Evolutionary conservation across 1,140 invertebrate genomes (phyloP).

Genomic region (Diploscapter pachys): DNA sequence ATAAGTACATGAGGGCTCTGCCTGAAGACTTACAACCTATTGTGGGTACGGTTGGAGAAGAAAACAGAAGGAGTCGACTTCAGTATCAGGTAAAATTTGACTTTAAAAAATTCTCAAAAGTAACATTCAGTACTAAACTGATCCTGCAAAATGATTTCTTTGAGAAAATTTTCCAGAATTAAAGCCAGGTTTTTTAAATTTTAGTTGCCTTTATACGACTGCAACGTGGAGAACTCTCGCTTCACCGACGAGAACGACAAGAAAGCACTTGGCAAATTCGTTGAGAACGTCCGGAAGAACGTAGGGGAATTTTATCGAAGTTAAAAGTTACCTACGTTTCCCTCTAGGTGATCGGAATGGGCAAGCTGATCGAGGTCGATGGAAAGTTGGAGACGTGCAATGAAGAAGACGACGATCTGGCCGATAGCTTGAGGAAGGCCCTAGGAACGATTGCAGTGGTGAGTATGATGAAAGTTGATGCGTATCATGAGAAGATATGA

Average conservation of each 20-base stretch:
- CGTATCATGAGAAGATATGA: no score
- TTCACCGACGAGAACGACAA: constrained; percentile 64
- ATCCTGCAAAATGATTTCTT: neutral
- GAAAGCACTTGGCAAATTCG: constrained; percentile 60
- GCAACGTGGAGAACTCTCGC: constrained; percentile 68
- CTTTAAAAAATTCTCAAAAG: constrained; percentile 6
- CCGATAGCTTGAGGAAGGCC: constrained; percentile 21
- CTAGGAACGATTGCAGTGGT: neutral
- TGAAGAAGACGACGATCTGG: constrained; percentile 9
- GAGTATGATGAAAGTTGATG: no score
- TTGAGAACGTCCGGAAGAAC: constrained; percentile 64
- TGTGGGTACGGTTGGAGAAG: constrained; percentile 72
- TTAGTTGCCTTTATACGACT: constrained; percentile 62
- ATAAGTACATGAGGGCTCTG: constrained; percentile 74
- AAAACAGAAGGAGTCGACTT: constrained; percentile 71
- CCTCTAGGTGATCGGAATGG: constrained; percentile 26
- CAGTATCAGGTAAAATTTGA: constrained; percentile 77
- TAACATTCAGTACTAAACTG: neutral
- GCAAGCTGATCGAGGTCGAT: constrained; percentile 27
- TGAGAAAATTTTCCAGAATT: neutral
- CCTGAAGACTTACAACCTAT: constrained; percentile 72
- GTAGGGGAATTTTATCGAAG: constrained; percentile 39
- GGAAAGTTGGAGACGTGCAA: neutral
- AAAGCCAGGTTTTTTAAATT: neutral
- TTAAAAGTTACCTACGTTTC: neutral